These are phyloP conservation scores for Scaptomyza montana DNA, from an alignment of 1,140 invertebrate species.

Conservation along the genomic window DNA sequence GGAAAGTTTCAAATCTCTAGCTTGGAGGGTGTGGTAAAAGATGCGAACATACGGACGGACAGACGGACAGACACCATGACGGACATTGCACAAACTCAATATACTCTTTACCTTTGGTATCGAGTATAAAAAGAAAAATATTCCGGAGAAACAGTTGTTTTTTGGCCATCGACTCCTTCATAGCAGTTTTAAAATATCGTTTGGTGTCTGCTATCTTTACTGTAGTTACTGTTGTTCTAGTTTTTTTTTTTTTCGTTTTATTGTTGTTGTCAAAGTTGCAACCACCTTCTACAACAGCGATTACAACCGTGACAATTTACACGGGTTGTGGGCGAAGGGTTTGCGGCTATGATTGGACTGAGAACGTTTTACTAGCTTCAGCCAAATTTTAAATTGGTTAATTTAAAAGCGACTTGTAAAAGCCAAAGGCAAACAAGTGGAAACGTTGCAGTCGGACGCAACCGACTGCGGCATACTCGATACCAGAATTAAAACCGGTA, in stretches of 20 bases:
- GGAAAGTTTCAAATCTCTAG: too few species aligned
- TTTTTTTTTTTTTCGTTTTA: neutral
- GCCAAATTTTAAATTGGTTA: constrained; percentile 80
- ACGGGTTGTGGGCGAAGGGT: constrained; percentile 69
- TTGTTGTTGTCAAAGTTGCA: constrained; percentile 52
- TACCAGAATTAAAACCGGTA: too few species aligned
- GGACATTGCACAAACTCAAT: too few species aligned
- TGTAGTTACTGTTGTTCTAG: constrained; percentile 16
- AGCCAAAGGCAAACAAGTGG: constrained; percentile 48
- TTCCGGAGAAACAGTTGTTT: constrained; percentile 39
- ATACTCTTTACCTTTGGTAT: too few species aligned
- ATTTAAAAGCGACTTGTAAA: constrained; percentile 74
- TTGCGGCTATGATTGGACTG: constrained; percentile 37
- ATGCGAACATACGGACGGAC: too few species aligned
- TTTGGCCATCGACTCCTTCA: constrained; percentile 68
- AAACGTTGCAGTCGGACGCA: too few species aligned
- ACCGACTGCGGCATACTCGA: too few species aligned
- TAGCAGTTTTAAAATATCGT: constrained; percentile 34
- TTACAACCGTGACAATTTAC: constrained; percentile 76
- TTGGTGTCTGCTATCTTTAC: constrained; percentile 62
- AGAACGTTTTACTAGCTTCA: constrained; percentile 35
- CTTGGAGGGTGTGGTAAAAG: too few species aligned
- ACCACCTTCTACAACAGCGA: constrained; percentile 67
- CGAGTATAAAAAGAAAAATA: constrained; percentile 12
- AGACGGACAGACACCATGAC: too few species aligned